Conservation (phyloP, 30 jellyfish, hydroid and myxozoan species). For the Chironex yamaguchii region DNA sequence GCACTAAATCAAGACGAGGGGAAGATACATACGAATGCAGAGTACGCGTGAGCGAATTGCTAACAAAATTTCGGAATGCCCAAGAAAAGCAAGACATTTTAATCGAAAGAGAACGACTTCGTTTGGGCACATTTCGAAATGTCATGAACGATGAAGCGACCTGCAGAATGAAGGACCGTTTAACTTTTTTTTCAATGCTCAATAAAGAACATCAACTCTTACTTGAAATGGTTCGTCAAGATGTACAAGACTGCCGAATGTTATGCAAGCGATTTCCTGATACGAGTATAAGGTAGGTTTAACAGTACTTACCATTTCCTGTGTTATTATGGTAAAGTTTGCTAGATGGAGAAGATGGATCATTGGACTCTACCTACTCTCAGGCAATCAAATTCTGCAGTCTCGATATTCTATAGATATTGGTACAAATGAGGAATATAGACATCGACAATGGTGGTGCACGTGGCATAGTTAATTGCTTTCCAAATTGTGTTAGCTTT, state of each 20-base stretch:
- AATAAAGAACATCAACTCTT: slow-evolving; percentile 58
- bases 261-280: slow-evolving; percentile 32
- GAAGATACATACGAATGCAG: slow-evolving; percentile 59
- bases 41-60: slow-evolving; percentile 46
- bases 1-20: slow-evolving; percentile 63
- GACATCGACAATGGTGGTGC: too few relatives aligned
- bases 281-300: slow-evolving; percentile 54
- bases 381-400: too few relatives aligned
- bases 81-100: slow-evolving; percentile 69
- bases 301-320: too few relatives aligned
- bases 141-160: neutral
- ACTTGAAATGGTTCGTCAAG: slow-evolving; percentile 74
- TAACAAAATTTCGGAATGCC: slow-evolving; percentile 43
- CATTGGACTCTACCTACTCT: too few relatives aligned
- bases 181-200: slow-evolving; percentile 48
- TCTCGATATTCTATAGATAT: too few relatives aligned
- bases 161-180: slow-evolving; percentile 21
- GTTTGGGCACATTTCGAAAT: slow-evolving; percentile 14
- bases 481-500: too few relatives aligned
- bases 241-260: slow-evolving; percentile 66
- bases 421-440: too few relatives aligned
- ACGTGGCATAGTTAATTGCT: too few relatives aligned
- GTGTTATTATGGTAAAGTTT: too few relatives aligned
- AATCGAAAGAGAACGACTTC: slow-evolving; percentile 55
- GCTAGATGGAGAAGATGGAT: too few relatives aligned